A percentile compares a stretch with the other conserved stretches of the same genome.
Evolutionary conservation across 1,140 invertebrate genomes (phyloP).

Genomic region (Harpegnathos saltator): DNA sequence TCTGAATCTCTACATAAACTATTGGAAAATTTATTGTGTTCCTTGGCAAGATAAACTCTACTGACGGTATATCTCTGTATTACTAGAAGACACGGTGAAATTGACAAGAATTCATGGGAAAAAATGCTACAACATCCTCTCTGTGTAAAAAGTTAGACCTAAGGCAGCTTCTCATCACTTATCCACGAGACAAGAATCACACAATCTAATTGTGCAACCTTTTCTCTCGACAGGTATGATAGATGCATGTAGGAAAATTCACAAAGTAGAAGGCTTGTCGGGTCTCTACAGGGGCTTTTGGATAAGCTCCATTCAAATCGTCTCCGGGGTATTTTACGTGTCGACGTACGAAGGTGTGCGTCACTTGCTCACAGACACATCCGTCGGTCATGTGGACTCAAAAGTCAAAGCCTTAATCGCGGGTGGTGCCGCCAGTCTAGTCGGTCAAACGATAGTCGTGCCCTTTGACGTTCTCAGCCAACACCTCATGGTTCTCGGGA

Average conservation of each 20-base stretch:
- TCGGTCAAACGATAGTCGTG: constrained; percentile 98
- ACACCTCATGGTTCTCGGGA: constrained; percentile 97
- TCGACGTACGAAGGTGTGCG: constrained; percentile 97
- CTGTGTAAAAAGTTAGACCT: too few relatives aligned
- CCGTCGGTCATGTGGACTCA: constrained; percentile 86
- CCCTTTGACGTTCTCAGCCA: constrained; percentile 98
- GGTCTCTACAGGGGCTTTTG: constrained; percentile 98
- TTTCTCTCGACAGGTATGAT: constrained; percentile 88
- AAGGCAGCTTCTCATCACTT: too few relatives aligned
- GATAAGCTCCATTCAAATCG: constrained; percentile 94
- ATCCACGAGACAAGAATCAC: too few relatives aligned
- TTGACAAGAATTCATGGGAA: too few relatives aligned
- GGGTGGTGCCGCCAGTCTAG: constrained; percentile 95
- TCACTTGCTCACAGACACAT: constrained; percentile 89
- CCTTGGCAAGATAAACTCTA: too few relatives aligned
- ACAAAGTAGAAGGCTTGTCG: constrained; percentile 93
- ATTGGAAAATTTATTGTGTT: too few relatives aligned
- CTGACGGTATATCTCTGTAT: too few relatives aligned
- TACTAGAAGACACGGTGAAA: too few relatives aligned
- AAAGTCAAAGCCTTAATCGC: constrained; percentile 91
- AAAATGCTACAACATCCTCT: too few relatives aligned
- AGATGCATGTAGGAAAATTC: constrained; percentile 97
- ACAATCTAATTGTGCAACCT: too few relatives aligned
- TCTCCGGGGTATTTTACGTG: constrained; percentile 97
- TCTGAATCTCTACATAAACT: too few relatives aligned